These are phyloP conservation scores for Stichopus chloronotus DNA, from an alignment of 35 echinoderm and acorn worm species.

Conservation along the genomic window DNA sequence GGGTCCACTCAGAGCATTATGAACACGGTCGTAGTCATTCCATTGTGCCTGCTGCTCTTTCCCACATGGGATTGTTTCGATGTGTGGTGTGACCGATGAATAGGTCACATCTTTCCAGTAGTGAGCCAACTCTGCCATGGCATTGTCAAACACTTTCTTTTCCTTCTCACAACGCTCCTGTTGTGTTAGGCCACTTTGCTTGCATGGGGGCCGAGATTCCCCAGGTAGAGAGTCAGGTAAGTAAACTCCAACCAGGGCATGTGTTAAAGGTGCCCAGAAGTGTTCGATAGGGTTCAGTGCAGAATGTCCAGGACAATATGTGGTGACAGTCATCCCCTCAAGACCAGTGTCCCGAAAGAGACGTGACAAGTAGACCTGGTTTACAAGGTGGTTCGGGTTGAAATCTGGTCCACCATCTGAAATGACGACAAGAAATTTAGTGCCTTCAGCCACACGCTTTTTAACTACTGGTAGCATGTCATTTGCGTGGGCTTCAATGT, in stretches of 20 bases:
- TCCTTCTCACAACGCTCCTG: slow-evolving; percentile 27
- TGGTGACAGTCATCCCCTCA: slow-evolving; percentile 33
- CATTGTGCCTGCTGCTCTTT: background rate
- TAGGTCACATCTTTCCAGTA: slow-evolving; percentile 26
- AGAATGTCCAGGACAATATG: slow-evolving; percentile 29
- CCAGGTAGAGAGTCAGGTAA: background rate
- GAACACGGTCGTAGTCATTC: background rate
- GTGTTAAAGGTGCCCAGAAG: slow-evolving; percentile 9
- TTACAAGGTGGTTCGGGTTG: background rate
- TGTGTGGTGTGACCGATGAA: background rate
- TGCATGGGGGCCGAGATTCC: slow-evolving; percentile 44
- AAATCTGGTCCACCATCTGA: slow-evolving; percentile 58
- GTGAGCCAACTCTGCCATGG: background rate
- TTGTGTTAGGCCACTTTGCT: background rate
- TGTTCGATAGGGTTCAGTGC: slow-evolving; percentile 57
- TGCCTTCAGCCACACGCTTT: slow-evolving; percentile 27
- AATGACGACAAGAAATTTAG: slow-evolving; percentile 14
- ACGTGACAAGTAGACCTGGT: slow-evolving; percentile 19
- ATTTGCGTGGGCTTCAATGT: background rate
- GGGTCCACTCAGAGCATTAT: background rate
- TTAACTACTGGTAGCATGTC: slow-evolving; percentile 31
- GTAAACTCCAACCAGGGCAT: slow-evolving; percentile 40
- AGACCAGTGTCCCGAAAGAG: background rate
- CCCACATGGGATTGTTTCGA: background rate
- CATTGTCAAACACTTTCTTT: slow-evolving; percentile 31